Conservation (phyloP, 1,140 invertebrate species). For the Cephus cinctus region DNA sequence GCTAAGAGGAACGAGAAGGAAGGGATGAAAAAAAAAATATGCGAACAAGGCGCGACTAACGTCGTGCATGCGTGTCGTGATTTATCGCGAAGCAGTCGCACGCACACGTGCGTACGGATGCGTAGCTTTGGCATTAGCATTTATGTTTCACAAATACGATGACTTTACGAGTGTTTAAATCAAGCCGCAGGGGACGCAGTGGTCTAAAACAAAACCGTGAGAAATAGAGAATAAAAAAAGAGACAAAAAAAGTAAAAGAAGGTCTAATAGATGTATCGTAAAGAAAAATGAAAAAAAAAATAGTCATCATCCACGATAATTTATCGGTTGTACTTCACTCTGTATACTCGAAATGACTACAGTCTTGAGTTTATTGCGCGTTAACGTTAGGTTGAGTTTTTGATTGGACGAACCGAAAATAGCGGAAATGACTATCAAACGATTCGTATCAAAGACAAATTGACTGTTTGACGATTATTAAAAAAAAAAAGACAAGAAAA, state of each 20-base stretch:
- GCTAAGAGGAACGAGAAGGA: too few relatives aligned
- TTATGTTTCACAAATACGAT: constrained; percentile 29
- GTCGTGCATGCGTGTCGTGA: constrained; percentile 23
- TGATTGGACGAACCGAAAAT: too few relatives aligned
- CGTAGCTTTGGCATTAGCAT: constrained; percentile 26
- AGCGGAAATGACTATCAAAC: too few relatives aligned
- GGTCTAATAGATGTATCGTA: constrained; percentile 1
- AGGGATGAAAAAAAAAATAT: too few relatives aligned
- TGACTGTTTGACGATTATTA: too few relatives aligned
- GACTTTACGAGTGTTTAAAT: constrained; percentile 20
- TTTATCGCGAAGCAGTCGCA: constrained; percentile 21
- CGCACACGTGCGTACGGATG: constrained; percentile 7
- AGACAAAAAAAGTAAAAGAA: background rate
- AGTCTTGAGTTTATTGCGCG: too few relatives aligned
- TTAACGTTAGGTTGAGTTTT: too few relatives aligned
- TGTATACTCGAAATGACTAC: too few relatives aligned
- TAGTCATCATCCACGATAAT: too few relatives aligned
- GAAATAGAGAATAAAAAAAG: constrained; percentile 1
- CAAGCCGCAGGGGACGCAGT: constrained; percentile 5
- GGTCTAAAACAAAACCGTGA: constrained; percentile 1
- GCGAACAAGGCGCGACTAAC: constrained; percentile 31
- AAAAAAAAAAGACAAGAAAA: too few relatives aligned
- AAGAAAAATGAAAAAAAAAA: background rate
- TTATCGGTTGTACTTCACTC: too few relatives aligned
- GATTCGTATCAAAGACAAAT: too few relatives aligned